Evolutionary conservation across 2,797 vertebrate species (phyloP).

Genomic region (Acipenser ruthenus): DNA sequence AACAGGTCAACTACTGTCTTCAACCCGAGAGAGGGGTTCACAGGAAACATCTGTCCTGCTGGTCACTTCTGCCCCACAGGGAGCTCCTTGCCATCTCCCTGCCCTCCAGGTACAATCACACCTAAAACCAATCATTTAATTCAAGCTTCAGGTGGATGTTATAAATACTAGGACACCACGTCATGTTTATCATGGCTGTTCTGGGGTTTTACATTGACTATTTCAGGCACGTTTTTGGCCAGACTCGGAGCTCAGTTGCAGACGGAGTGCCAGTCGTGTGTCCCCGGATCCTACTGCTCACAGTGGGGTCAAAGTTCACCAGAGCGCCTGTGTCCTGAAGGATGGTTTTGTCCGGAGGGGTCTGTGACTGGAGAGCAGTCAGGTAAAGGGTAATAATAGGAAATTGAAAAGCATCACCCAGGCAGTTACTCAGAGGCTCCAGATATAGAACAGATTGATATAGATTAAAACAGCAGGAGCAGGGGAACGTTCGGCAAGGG

Average conservation of each 20-base stretch:
- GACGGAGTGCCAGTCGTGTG: slow-evolving; percentile 64
- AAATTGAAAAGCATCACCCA: too few species aligned
- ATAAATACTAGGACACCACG: slow-evolving; percentile 4
- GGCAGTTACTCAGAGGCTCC: too few species aligned
- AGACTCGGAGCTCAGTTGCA: slow-evolving; percentile 53
- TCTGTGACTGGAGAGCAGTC: slow-evolving; percentile 55
- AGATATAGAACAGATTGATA: too few species aligned
- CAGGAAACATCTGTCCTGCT: slow-evolving; percentile 61
- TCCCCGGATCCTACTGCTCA: slow-evolving; percentile 68
- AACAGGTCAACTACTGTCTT: background rate
- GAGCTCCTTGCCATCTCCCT: slow-evolving; percentile 49
- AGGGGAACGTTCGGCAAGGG: too few species aligned
- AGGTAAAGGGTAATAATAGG: slow-evolving; percentile 40
- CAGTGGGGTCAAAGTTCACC: slow-evolving; percentile 60
- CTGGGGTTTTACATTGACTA: slow-evolving; percentile 9
- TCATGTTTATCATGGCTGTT: background rate
- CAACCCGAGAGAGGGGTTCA: background rate
- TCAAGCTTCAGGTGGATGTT: slow-evolving; percentile 27
- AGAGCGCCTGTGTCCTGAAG: slow-evolving; percentile 58
- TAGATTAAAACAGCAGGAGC: too few species aligned
- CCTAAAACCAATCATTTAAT: slow-evolving; percentile 19
- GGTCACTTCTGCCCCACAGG: slow-evolving; percentile 68
- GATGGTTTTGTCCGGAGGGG: slow-evolving; percentile 78
- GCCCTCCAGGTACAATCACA: slow-evolving; percentile 60
- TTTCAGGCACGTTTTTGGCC: slow-evolving; percentile 64